Evolutionary conservation across 2,113 vertebrate species (phyloP).

Genomic region (Oxygymnocypris stewartii): DNA sequence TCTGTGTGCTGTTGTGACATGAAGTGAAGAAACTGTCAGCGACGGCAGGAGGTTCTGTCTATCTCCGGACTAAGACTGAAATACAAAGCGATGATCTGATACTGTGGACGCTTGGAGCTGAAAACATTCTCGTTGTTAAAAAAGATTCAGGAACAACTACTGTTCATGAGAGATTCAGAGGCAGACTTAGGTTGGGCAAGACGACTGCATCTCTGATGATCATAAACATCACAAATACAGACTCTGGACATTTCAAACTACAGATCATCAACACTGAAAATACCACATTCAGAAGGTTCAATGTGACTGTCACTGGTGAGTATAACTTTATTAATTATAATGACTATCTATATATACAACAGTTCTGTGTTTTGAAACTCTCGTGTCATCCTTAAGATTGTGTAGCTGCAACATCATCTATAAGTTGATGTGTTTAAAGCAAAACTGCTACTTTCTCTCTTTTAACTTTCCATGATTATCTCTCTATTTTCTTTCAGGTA

Average conservation of each 20-base stretch:
- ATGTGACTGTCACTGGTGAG: not conserved
- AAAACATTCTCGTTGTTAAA: not conserved
- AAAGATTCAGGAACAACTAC: not conserved
- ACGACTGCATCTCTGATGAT: too few species aligned
- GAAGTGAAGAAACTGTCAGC: not conserved
- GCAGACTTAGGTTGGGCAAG: too few species aligned
- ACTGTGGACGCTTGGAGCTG: not conserved
- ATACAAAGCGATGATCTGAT: not conserved
- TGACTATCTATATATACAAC: too few species aligned
- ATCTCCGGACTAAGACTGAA: not conserved
- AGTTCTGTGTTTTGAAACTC: not conserved
- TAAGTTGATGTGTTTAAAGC: not conserved
- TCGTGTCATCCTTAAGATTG: not conserved
- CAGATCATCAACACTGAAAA: not conserved
- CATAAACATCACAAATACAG: not conserved
- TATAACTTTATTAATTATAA: not conserved
- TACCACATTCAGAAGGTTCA: not conserved
- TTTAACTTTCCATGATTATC: not conserved
- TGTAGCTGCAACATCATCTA: not conserved
- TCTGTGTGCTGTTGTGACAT: not conserved
- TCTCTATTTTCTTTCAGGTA: not conserved
- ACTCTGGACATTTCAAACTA: not conserved
- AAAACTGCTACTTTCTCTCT: too few species aligned
- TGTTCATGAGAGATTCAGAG: not conserved
- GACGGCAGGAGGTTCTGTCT: not conserved